phyloP scores from a whole-genome alignment of 2,797 vertebrate genomes.

The Phylloscopus collybita region DNA sequence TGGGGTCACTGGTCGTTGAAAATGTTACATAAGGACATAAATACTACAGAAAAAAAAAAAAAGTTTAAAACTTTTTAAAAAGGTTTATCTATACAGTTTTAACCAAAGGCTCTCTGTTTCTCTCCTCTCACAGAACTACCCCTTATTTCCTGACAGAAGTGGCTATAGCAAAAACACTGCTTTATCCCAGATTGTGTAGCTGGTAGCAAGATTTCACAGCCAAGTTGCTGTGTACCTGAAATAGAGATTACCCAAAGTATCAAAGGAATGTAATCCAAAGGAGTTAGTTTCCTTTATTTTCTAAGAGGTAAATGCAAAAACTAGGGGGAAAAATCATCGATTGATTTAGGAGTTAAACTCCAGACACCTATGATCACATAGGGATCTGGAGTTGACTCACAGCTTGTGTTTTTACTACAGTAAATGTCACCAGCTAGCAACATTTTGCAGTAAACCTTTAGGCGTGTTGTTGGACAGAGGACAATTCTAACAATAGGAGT shows the following conservation, averaged over 20 bases:
- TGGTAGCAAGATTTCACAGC: not conserved
- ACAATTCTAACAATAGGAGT: not conserved
- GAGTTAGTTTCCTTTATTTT: not conserved
- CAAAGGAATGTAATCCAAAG: not conserved
- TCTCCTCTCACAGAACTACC: not conserved
- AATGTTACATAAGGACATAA: not conserved
- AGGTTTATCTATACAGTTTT: not conserved
- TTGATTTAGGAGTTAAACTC: not conserved
- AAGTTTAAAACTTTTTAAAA: not conserved
- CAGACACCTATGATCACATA: accelerated
- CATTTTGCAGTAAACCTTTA: not conserved
- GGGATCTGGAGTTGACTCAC: too few relatives aligned
- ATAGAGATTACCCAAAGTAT: not conserved
- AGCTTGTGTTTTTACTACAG: not conserved
- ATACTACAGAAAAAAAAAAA: not conserved
- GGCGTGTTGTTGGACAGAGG: not conserved
- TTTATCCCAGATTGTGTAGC: accelerated
- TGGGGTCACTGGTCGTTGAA: not conserved
- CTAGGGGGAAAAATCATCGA: accelerated
- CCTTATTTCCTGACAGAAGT: not conserved
- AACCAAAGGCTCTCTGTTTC: not conserved
- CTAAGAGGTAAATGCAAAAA: not conserved
- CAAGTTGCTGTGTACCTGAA: not conserved
- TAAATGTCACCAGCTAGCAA: not conserved
- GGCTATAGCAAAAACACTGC: accelerated